Evolutionary conservation across 2,888 invertebrate genomes (phyloP).

Genomic region (Drosophila buzzatii): DNA sequence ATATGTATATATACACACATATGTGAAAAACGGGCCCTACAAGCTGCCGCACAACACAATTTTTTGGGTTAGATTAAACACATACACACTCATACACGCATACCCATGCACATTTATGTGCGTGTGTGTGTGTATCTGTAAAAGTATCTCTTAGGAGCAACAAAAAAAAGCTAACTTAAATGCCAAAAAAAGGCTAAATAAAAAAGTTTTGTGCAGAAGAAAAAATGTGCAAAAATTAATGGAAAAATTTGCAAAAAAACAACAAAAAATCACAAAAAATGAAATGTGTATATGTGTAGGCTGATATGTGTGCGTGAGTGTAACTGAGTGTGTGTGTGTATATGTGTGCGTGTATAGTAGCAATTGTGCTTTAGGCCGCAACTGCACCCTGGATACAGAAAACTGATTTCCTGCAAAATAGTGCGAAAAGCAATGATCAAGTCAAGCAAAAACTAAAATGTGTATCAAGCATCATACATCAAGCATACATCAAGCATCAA

Average conservation of each 20-base stretch:
- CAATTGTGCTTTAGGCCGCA: conserved; percentile 66
- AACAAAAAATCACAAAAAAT: conserved; percentile 37
- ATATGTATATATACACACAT: background rate
- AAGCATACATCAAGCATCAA: conserved; percentile 6
- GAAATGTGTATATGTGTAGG: conserved; percentile 31
- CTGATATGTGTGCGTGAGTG: conserved; percentile 24
- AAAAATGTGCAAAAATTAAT: conserved; percentile 25
- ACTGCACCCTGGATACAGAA: conserved; percentile 82
- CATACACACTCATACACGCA: conserved; percentile 31
- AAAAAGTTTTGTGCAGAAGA: conserved; percentile 15
- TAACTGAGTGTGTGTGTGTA: conserved; percentile 30
- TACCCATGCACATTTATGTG: conserved; percentile 22
- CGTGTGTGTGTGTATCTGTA: conserved; percentile 63
- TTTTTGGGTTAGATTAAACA: conserved; percentile 82
- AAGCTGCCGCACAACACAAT: conserved; percentile 82
- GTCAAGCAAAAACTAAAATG: conserved; percentile 1
- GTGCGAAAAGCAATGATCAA: conserved; percentile 21
- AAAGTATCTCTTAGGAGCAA: conserved; percentile 60
- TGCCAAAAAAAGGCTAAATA: conserved; percentile 30
- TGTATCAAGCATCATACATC: conserved; percentile 19
- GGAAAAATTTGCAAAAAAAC: conserved; percentile 28
- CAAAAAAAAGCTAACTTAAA: conserved; percentile 52
- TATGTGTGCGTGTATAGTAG: conserved; percentile 62
- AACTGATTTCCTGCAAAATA: conserved; percentile 81
- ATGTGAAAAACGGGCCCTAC: conserved; percentile 54